Conservation (phyloP, 2,888 invertebrate genomes). For the Spisula solida region DNA sequence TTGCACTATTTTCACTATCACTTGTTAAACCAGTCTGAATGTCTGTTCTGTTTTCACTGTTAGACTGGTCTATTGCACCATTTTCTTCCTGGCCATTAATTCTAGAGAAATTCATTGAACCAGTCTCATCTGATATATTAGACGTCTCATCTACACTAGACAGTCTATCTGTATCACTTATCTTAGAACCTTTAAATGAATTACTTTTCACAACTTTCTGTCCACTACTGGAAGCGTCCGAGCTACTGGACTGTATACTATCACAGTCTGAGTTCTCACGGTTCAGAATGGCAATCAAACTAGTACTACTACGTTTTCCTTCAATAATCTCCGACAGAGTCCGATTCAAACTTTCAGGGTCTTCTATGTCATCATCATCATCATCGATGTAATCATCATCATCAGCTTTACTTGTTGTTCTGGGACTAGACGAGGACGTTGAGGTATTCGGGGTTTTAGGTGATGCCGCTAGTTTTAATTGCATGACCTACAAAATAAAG, state of each 20-base stretch:
- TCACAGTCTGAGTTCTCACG: conserved; percentile 70
- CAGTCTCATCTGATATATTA: conserved; percentile 23
- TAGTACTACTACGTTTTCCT: conserved; percentile 74
- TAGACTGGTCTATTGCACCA: conserved; percentile 63
- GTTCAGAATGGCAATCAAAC: conserved; percentile 67
- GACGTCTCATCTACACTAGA: conserved; percentile 35
- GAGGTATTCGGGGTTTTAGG: conserved; percentile 65
- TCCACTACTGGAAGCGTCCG: conserved; percentile 54
- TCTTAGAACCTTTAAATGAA: conserved; percentile 47
- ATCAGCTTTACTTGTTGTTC: conserved; percentile 68
- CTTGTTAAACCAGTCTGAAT: conserved; percentile 35
- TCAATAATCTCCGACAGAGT: conserved; percentile 84
- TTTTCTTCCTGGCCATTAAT: conserved; percentile 26
- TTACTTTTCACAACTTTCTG: conserved; percentile 40
- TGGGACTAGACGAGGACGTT: conserved; percentile 53
- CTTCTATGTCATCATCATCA: conserved; percentile 78
- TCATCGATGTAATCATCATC: conserved; percentile 73
- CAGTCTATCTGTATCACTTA: conserved; percentile 29
- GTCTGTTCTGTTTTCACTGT: conserved; percentile 37
- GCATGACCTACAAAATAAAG: conserved; percentile 81
- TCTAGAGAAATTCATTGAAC: conserved; percentile 20
- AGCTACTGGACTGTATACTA: conserved; percentile 68
- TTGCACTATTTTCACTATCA: conserved; percentile 43
- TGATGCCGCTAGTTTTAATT: conserved; percentile 82
- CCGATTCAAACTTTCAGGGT: conserved; percentile 82